Evolutionary conservation across 2,888 invertebrate species (phyloP), one percentile per base, ranked within the genome.

Genomic region (Microdon myrmicae): DNA sequence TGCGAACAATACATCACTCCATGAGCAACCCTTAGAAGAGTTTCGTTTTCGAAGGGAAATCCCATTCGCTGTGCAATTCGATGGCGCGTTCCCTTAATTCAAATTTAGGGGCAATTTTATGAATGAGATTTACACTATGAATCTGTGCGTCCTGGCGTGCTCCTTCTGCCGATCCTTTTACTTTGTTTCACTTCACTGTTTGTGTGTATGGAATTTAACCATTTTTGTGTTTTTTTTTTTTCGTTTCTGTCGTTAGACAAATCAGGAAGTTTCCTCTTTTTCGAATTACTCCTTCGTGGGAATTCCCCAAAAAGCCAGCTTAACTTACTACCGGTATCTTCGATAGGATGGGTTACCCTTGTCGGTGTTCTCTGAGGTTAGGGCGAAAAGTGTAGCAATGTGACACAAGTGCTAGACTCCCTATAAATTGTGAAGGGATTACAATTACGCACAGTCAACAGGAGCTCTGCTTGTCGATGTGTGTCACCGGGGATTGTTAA

Each of bases 391-490:
- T 58, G 64, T 44, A 56, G 41, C 55, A 59, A 45, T 45, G 31
- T 47, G 48, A 47, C 37, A 37, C 54, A 55, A 41, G 56, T 51
- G 56, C 44, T 35, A 31, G 22, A 31, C 28, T 56, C 61, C 49
- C 56, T 32, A 53, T 41, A 14, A 38, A 38, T 37, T 32, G 22
- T 51, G 41, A 45, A 49, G 56, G 56, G 49, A 51, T 45, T 47
- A 49, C 38, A 64, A 56, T 64, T 64, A 64, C 37, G 49, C 26
- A 51, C 51, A 58, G 51, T 64, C 64, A 64, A 64, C 64, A 64
- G 64, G 64, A 51, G 41, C 47, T 45, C 43, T 58, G 44, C 56
- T 41, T 32, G 58, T 47, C 41, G 45, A 51, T 31, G 64, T 64
- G 58, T 64, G 37, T 47, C 45, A 51, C 26, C 12, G 29, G 20